Conservation (phyloP, 1,140 invertebrate genomes). For the Cherax destructor region DNA sequence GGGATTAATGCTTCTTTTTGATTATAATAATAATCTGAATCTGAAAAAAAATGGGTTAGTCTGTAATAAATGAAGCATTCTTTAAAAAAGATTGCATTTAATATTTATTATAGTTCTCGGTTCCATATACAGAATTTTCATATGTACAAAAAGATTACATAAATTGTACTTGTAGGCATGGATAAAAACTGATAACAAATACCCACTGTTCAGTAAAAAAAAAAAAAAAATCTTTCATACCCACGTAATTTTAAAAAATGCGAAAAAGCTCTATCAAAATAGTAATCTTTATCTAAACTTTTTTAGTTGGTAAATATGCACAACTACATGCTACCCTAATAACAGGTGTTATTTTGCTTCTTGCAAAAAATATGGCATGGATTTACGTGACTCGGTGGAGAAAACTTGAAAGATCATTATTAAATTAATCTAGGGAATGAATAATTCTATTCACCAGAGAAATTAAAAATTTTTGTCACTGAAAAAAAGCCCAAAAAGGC, state of each 20-base stretch:
- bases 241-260: not conserved
- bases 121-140: conserved; percentile 11
- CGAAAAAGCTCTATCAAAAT: conserved; percentile 7
- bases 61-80: no score
- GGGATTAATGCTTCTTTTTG: no score
- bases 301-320: not conserved
- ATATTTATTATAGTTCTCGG: not conserved
- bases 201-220: conserved; percentile 1
- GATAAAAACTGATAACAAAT: conserved; percentile 26
- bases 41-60: no score
- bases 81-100: not conserved
- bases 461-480: no score
- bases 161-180: conserved; percentile 32
- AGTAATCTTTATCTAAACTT: not conserved
- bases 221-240: not conserved
- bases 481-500: not conserved
- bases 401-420: not conserved
- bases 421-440: no score
- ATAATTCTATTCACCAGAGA: no score
- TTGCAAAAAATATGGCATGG: conserved; percentile 18
- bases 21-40: no score
- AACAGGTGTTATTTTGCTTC: not conserved
- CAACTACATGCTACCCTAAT: not conserved
- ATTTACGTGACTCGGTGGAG: not conserved
- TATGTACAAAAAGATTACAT: not conserved